Evolutionary conservation across 2,888 invertebrate species (phyloP).

Genomic region (Beris chalybata): DNA sequence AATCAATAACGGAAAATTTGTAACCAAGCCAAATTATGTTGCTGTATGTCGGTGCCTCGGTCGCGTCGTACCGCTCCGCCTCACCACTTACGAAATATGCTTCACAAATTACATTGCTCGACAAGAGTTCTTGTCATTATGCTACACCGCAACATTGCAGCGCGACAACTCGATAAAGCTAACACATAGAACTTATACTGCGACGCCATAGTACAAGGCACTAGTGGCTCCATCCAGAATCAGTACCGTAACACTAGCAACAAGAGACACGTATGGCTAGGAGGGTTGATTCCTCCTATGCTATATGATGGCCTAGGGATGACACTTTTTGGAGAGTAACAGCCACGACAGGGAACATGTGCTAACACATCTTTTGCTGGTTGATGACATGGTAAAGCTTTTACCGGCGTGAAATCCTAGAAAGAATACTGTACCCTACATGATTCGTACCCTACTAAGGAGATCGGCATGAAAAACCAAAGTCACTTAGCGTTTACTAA

Average conservation of each 20-base stretch:
- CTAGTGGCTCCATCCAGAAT: too few relatives aligned
- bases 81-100: constrained; percentile 15
- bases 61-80: not conserved
- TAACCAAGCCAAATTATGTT: constrained; percentile 16
- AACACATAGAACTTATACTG: constrained; percentile 10
- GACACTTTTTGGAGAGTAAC: constrained; percentile 3
- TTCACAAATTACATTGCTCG: constrained; percentile 34
- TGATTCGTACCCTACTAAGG: not conserved
- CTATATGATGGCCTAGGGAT: not conserved
- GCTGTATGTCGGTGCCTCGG: constrained; percentile 6
- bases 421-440: constrained; percentile 22
- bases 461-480: constrained; percentile 34
- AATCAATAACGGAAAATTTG: constrained; percentile 29
- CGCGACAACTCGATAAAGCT: constrained; percentile 35
- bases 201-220: too few relatives aligned
- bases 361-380: constrained; percentile 24
- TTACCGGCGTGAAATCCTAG: constrained; percentile 34
- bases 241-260: too few relatives aligned
- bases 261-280: not conserved
- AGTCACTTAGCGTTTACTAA: constrained; percentile 35
- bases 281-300: not conserved
- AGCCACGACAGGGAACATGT: constrained; percentile 11
- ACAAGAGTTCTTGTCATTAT: constrained; percentile 36
- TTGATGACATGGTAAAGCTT: constrained; percentile 38
- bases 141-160: constrained; percentile 37